Percentiles rank a stretch among this genome's conserved stretches.
Evolutionary conservation across 2,888 invertebrate genomes (phyloP).

Genomic region (Diaphora mendica): DNA sequence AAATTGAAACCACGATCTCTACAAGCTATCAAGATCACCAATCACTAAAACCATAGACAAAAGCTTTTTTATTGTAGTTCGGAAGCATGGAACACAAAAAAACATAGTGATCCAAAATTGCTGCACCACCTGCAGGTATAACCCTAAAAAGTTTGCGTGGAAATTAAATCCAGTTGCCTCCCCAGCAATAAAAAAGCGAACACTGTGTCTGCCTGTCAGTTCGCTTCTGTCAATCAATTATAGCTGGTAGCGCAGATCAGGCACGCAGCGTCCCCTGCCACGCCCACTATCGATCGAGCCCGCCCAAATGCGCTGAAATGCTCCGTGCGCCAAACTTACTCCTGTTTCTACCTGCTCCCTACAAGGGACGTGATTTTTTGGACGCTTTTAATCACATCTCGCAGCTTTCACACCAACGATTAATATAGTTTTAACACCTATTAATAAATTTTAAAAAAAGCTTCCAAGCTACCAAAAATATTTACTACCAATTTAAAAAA

Average conservation of each 20-base stretch:
- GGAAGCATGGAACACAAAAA: neutral
- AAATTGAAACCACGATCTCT: neutral
- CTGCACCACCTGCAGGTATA: constrained; percentile 25
- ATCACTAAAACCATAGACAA: neutral
- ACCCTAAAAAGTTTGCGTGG: constrained; percentile 43
- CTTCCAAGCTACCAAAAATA: neutral
- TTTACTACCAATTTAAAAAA: neutral
- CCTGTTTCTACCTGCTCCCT: constrained; percentile 19
- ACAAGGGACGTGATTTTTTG: constrained; percentile 35
- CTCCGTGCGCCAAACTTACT: constrained; percentile 42
- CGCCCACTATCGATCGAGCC: constrained; percentile 79
- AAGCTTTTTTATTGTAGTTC: neutral
- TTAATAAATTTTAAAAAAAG: neutral
- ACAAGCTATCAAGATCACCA: neutral
- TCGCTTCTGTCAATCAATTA: constrained; percentile 84
- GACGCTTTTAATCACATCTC: constrained; percentile 36
- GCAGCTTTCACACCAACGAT: neutral
- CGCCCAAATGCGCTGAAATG: constrained; percentile 77
- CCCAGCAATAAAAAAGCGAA: constrained; percentile 73
- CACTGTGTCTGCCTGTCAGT: constrained; percentile 75
- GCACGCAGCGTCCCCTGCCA: constrained; percentile 76
- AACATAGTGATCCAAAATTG: neutral
- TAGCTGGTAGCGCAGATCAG: constrained; percentile 69
- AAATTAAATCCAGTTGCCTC: constrained; percentile 63
- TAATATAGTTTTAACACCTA: neutral